Evolutionary conservation across 2,113 vertebrate species (phyloP).

Genomic region (Narcine bancroftii): DNA sequence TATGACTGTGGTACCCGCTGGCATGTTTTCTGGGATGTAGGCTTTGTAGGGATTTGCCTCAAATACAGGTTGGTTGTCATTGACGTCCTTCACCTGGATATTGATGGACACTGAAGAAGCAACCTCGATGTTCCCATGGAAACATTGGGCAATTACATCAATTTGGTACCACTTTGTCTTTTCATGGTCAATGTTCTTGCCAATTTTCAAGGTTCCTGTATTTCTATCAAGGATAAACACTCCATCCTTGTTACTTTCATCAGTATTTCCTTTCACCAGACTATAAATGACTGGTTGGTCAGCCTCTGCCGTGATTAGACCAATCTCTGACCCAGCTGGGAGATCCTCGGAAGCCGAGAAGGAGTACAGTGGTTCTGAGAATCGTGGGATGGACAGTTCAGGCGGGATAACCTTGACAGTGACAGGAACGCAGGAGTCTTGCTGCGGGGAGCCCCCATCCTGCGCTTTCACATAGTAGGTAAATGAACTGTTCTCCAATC

Average conservation of each 20-base stretch:
- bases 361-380: slow-evolving; percentile 86
- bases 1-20: slow-evolving; percentile 81
- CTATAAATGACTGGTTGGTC: slow-evolving; percentile 87
- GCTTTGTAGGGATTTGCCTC: slow-evolving; percentile 86
- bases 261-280: slow-evolving; percentile 82
- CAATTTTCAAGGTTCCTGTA: slow-evolving; percentile 74
- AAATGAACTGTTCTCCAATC: slow-evolving; percentile 83
- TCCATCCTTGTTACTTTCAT: slow-evolving; percentile 83
- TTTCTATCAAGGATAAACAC: slow-evolving; percentile 76
- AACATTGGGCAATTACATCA: slow-evolving; percentile 80
- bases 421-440: slow-evolving; percentile 77
- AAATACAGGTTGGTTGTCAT: slow-evolving; percentile 87
- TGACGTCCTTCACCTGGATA: slow-evolving; percentile 89
- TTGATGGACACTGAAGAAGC: slow-evolving; percentile 82
- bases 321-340: slow-evolving; percentile 80
- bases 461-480: slow-evolving; percentile 85
- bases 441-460: slow-evolving; percentile 80
- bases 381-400: slow-evolving; percentile 78
- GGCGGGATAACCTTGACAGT: slow-evolving; percentile 79
- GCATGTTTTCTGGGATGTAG: slow-evolving; percentile 88
- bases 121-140: slow-evolving; percentile 72
- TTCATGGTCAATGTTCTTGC: slow-evolving; percentile 83
- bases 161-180: slow-evolving; percentile 91
- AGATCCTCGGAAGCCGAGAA: slow-evolving; percentile 86
- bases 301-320: slow-evolving; percentile 74